Base-by-base conservation (phyloP, 2,113 vertebrate species). In the Nycticryphes semicollaris region DNA sequence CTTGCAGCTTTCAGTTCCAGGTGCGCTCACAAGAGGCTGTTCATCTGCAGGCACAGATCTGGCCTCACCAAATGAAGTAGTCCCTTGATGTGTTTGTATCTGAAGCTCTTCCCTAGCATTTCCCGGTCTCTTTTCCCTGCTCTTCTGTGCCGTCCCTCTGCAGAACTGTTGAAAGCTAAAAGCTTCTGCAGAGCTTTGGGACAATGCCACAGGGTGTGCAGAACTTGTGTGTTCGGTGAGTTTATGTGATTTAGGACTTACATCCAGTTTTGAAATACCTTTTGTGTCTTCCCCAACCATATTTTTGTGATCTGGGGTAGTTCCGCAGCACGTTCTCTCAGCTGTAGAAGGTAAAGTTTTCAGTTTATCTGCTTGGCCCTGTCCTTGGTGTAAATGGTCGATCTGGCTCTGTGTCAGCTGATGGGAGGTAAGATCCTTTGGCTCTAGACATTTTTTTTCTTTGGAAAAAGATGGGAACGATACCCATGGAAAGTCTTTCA, bases 401-500 rank as follows among this genome's bases (percentile, higher is more conserved):
- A 2, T 75, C 10, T 66, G 84, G 66, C 51, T 92, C 50, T 59
- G 33, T 12, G 69, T 19, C 31, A 84, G 45, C 70, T 78, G 80
- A 21, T 14, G 35, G 22, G 60, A 89, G 57, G 15, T n/a, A 11
- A 60, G 39, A 35, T 79, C 67, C 14, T 72, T 15, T 12, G 31
- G 7, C 3, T 62, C 54, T 23, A 31, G 35, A 35, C 1, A 1
- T 45, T 90, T 33, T 45, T 90, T 33, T 60, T 92, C 91, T 51
- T 76, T 53, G 73, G 27, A 59, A 53, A 96, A 96, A 64, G 62
- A 25, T 31, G 97, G 96, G 41, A 96, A 75, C 4, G 93, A 41
- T 8, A 69, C 37, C 96, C 97, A 98, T 11, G 84, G 53, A n/a
- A 98, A 97, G 10, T 75, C 92, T 79, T 86, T 89, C 1, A 6